Evolutionary conservation across 2,888 invertebrate species (phyloP).

Genomic region (Anagyrus pseudococci): DNA sequence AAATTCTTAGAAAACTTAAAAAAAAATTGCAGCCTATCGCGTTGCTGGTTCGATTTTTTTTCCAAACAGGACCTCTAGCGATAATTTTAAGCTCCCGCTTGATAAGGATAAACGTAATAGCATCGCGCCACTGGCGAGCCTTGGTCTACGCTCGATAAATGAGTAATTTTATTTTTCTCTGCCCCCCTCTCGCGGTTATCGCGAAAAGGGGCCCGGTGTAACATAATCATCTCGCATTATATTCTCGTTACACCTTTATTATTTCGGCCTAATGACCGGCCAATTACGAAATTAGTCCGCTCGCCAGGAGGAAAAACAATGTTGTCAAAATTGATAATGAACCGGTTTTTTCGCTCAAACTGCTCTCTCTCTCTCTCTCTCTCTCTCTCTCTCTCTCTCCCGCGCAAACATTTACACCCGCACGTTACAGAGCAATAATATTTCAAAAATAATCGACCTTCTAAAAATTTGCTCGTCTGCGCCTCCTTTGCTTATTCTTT

Average conservation of each 20-base stretch:
- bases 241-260: not conserved
- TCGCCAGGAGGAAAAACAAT: not conserved
- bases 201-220: constrained; percentile 6
- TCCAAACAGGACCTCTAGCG: not conserved
- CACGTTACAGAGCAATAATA: too few species aligned
- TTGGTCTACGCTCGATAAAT: constrained; percentile 33
- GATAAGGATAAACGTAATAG: constrained; percentile 24
- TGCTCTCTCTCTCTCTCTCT: too few species aligned
- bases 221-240: too few species aligned
- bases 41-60: constrained; percentile 16
- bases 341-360: too few species aligned
- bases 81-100: constrained; percentile 8
- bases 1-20: too few species aligned
- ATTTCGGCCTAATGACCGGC: constrained; percentile 7
- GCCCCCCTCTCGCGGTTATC: too few species aligned
- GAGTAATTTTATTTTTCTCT: constrained; percentile 21
- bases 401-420: too few species aligned
- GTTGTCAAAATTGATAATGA: not conserved
- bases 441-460: too few species aligned
- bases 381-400: too few species aligned
- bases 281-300: constrained; percentile 23
- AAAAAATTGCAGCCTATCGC: too few species aligned
- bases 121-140: constrained; percentile 17
- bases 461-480: too few species aligned
- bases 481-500: too few species aligned